phyloP scores from a whole-genome alignment of 2,113 vertebrate species.

The zebrafish (Danio rerio) region GRCz12tu NC_133193.1:50542501-50543000 shows the following conservation, averaged over 20 bases:
- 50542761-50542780: not conserved
- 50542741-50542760: not conserved
- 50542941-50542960: not conserved
- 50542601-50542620: no score
- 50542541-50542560: no score
- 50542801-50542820: not conserved
- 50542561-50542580: no score
- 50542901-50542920: not conserved
- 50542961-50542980: constrained; percentile 11
- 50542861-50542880: not conserved
- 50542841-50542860: not conserved
- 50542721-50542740: not conserved
- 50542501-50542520: no score
- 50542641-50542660: no score
- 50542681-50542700: not conserved
- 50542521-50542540: no score
- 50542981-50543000: not conserved
- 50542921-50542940: not conserved
- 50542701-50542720: not conserved
- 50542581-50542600: no score
- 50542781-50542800: not conserved
- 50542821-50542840: not conserved
- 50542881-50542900: not conserved
- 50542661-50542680: not conserved
- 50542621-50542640: no score